Evolutionary conservation across 2,888 invertebrate species (phyloP), one percentile per base, ranked within the genome.

Genomic region (Aricia artaxerxes): DNA sequence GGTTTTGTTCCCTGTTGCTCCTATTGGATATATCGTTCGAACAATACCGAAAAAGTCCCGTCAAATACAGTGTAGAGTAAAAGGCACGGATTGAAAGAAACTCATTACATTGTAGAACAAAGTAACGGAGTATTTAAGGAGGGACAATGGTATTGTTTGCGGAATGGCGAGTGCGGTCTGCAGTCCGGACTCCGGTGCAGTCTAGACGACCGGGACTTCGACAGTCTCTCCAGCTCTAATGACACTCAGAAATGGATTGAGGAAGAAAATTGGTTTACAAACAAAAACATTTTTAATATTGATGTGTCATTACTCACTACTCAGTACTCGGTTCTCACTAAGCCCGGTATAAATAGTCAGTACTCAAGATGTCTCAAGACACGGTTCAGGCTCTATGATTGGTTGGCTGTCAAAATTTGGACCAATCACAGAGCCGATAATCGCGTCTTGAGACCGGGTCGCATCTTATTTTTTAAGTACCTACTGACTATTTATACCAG

Each of bases 61-160:
- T 69, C 64, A 11, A 24, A 31, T 69, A 69, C 69, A 69, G 4
- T 69, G 69, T 69, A 13, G 5, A 13, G 35, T 35, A 69, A 35
- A 69, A 16, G 2, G 69, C 2, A 35, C 13, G 13, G 35, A 13
- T 5, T 5, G 69, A 69, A 69, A 69, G 69, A 38, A 69, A 69
- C 35, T 69, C 69, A 35, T 69, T 69, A 69, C 69, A 69, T 69
- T 35, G 35, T 69, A 69, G 35, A 69, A 69, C 69, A 69, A 69
- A 35, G 69, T 35, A 35, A 35, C 35, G 35, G 69, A 31, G 64
- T 64, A 64, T 31, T 69, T 35, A 69, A 38, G 69, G 35, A 69
- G 35, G 35, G 4, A 69, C 69, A 69, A 35, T 35, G 13, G 69
- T 69, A 69, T 69, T 69, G 69, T 69, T 69, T 13, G 35, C 35